Base-by-base conservation (phyloP, 2,113 vertebrate species). In the Grammatotria lemairii region DNA sequence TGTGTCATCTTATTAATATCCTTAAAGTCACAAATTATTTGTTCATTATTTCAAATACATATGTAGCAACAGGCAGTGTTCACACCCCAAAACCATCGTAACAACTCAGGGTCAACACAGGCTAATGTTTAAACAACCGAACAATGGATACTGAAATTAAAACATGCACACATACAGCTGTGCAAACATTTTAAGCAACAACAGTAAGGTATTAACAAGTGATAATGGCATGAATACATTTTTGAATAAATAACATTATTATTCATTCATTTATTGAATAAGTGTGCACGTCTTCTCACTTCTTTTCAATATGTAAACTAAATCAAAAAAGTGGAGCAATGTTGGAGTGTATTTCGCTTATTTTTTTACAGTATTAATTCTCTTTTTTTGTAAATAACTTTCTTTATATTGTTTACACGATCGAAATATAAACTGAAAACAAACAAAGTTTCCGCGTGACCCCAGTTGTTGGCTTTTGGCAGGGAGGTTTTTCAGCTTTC, bases 1-100 rank as follows among this genome's bases (percentile, higher is more conserved):
- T 51, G 47, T 51, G 16, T 49, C 45, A 19, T 33, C 7, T 33
- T 78, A 28, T 51, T 51, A 78, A 78, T 78, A 51, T 51, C 45
- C 17, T 78, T 51, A 33, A 49, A 82, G 51, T 83, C 53, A 58
- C 80, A 49, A 82, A 81, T 60, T 16, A 54, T 70, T 87, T 79
- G 11, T 40, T 68, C 14, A 58, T 90, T 88, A 83, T 33, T 87
- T 8, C 5, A 45, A 51, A 14, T 49, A 57, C 75, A 81, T 51
- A 75, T 10, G 11, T 2, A 26, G 16, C 55, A 80, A 80, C 53
- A 81, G 63, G 42, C 3, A 8, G 51, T 2, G 80, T 51, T 28
- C n/a, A 28, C 17, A n/a, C 17, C 19, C 0, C 26, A 51, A 51
- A 78, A 33, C 45, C 26, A 51, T n/a, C 1, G 3, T 19, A 33